These are phyloP conservation scores for Doryteuthis pealeii DNA, from an alignment of 1,140 invertebrate genomes.

Conservation along the genomic window DNA sequence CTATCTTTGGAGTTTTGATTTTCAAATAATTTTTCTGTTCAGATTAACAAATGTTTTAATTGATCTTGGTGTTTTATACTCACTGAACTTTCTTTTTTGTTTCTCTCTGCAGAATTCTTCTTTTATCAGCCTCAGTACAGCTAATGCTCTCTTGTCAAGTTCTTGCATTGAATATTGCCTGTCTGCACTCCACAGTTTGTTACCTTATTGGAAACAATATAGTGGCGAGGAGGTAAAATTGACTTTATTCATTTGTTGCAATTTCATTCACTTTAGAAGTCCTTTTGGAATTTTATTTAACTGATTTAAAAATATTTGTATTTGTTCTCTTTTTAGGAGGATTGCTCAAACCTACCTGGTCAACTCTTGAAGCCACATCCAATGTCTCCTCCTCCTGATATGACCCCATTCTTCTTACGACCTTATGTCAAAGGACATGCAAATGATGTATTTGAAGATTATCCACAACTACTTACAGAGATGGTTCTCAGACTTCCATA, in stretches of 20 bases:
- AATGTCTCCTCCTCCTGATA: slow-evolving; percentile 75
- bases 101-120: slow-evolving; percentile 41
- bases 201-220: slow-evolving; percentile 80
- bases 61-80: not conserved
- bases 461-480: slow-evolving; percentile 90
- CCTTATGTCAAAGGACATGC: slow-evolving; percentile 84
- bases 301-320: too few species aligned
- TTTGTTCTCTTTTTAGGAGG: slow-evolving; percentile 39
- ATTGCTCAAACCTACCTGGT: slow-evolving; percentile 52
- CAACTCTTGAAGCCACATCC: slow-evolving; percentile 79
- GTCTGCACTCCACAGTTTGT: slow-evolving; percentile 74
- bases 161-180: slow-evolving; percentile 83
- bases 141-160: slow-evolving; percentile 74
- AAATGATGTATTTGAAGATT: slow-evolving; percentile 89
- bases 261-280: not conserved
- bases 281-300: too few species aligned
- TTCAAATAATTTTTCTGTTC: too few species aligned
- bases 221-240: slow-evolving; percentile 54
- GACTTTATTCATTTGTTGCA: slow-evolving; percentile 3
- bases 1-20: too few species aligned
- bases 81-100: not conserved
- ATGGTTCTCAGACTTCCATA: slow-evolving; percentile 92
- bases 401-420: slow-evolving; percentile 92
- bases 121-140: slow-evolving; percentile 76
- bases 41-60: too few species aligned